phyloP scores from a whole-genome alignment of 2,113 vertebrate genomes.

The Pseudolaguvia tuberculata region DNA sequence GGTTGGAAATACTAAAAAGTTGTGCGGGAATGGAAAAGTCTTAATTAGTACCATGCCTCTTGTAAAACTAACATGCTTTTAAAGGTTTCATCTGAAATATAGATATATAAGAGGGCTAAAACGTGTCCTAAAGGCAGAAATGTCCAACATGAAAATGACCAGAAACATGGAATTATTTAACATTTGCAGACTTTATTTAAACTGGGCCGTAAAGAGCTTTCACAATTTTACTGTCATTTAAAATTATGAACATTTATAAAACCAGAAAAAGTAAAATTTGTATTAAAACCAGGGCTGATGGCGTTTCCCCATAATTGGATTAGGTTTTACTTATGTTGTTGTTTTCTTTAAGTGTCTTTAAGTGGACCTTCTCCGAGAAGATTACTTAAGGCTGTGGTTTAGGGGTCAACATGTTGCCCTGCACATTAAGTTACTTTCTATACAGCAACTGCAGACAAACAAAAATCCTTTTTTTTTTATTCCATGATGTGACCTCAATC shows the following conservation, averaged over 20 bases:
- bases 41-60: conserved; percentile 7
- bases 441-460: neutral
- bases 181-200: neutral
- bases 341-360: conserved; percentile 7
- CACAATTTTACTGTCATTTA: neutral
- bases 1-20: conserved; percentile 40
- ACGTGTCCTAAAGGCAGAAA: neutral
- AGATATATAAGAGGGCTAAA: neutral
- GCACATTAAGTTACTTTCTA: conserved; percentile 1
- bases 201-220: neutral
- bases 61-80: neutral
- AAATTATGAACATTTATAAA: neutral
- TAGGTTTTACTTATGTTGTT: conserved; percentile 8
- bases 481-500: conserved; percentile 21
- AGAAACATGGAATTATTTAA: neutral
- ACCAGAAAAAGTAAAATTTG: neutral
- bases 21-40: conserved; percentile 7
- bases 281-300: conserved; percentile 12
- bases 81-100: neutral
- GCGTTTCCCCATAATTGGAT: conserved; percentile 10
- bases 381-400: conserved; percentile 8
- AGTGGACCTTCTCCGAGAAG: neutral
- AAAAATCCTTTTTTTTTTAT: conserved; percentile 8
- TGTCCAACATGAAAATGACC: neutral
- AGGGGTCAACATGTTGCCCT: conserved; percentile 1